These are phyloP conservation scores for Montifringilla adamsi DNA, from an alignment of 2,113 vertebrate species.

Conservation along the genomic window DNA sequence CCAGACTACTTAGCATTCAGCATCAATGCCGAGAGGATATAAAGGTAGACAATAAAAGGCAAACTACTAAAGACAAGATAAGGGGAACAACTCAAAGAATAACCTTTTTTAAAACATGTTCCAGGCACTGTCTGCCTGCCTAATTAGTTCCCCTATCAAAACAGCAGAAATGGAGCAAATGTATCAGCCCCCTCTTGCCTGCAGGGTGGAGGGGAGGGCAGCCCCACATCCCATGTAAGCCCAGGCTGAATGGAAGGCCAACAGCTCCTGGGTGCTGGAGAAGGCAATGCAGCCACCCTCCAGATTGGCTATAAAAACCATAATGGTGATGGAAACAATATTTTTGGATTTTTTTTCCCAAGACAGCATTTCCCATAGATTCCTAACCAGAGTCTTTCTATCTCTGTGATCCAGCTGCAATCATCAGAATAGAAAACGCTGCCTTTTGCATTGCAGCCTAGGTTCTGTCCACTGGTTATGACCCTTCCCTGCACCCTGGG, in stretches of 20 bases:
- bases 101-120: not conserved
- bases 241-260: not conserved
- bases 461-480: not conserved
- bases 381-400: not conserved
- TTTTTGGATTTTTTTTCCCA: not conserved
- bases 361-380: not conserved
- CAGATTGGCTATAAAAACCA: not conserved
- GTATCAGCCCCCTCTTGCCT: fast-evolving
- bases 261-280: not conserved
- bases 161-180: not conserved
- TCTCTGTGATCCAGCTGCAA: not conserved
- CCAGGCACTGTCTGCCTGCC: not conserved
- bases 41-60: not conserved
- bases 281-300: not conserved
- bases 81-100: not conserved
- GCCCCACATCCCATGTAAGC: fast-evolving
- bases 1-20: not conserved
- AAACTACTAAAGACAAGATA: not conserved
- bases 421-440: not conserved
- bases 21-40: not conserved
- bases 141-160: not conserved
- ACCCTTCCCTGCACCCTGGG: not conserved
- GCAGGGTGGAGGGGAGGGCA: not conserved
- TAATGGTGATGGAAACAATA: not conserved
- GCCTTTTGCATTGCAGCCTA: not conserved